phyloP scores from a whole-genome alignment of 2,797 vertebrate genomes.

The Siniperca obscura region DNA sequence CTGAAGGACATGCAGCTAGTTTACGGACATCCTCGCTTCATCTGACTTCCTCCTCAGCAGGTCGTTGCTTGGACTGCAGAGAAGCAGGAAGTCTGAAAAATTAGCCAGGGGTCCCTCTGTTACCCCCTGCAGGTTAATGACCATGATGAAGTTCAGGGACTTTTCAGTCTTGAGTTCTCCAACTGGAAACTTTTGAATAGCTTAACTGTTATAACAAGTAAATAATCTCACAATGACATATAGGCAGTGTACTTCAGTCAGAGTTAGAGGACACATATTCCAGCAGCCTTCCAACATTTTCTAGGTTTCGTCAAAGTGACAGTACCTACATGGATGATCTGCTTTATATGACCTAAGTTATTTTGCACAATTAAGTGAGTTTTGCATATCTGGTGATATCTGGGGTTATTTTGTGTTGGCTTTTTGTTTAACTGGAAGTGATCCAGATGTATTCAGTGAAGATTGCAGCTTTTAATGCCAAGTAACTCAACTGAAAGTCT shows the following conservation, averaged over 20 bases:
- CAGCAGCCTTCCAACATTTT: background rate
- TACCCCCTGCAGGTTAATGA: slow-evolving; percentile 55
- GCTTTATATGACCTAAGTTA: background rate
- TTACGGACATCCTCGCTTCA: slow-evolving; percentile 79
- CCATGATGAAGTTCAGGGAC: slow-evolving; percentile 20
- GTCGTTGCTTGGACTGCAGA: slow-evolving; percentile 73
- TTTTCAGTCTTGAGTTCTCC: background rate
- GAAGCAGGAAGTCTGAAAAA: slow-evolving; percentile 71
- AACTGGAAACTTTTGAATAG: slow-evolving; percentile 4
- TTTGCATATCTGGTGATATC: slow-evolving; percentile 5
- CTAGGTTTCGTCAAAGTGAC: background rate
- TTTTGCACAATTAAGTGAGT: background rate
- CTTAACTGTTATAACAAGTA: background rate
- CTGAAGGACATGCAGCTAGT: slow-evolving; percentile 67
- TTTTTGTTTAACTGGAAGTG: background rate
- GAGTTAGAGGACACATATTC: background rate
- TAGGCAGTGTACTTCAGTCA: background rate
- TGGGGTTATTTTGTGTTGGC: slow-evolving; percentile 5
- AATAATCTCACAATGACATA: background rate
- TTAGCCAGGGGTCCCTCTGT: slow-evolving; percentile 42
- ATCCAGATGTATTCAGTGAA: background rate
- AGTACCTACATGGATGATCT: background rate
- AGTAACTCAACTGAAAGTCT: background rate
- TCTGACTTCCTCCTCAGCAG: slow-evolving; percentile 76
- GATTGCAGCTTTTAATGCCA: slow-evolving; percentile 12